Conservation (phyloP, 2,888 invertebrate species). For the Caenorhabditis uteleia region DNA sequence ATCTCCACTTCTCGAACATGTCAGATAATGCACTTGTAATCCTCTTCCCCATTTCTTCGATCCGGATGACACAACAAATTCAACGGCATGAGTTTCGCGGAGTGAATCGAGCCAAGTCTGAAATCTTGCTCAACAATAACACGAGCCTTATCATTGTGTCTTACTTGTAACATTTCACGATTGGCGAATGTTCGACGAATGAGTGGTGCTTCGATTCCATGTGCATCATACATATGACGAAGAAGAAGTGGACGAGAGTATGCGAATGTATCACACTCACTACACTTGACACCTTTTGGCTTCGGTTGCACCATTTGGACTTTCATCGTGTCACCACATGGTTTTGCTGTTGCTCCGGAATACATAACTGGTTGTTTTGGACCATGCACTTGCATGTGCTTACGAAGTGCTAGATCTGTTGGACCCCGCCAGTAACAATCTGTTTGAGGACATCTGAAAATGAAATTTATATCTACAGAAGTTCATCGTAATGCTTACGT, state of each 20-base stretch:
- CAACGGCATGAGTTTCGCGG: constrained; percentile 47
- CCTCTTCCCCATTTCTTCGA: constrained; percentile 53
- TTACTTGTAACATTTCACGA: constrained; percentile 42
- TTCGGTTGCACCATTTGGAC: constrained; percentile 36
- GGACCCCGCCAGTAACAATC: constrained; percentile 48
- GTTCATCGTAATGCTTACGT: constrained; percentile 6
- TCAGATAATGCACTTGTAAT: constrained; percentile 48
- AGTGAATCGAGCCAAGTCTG: constrained; percentile 46
- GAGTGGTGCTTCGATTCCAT: constrained; percentile 50
- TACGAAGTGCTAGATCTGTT: constrained; percentile 34
- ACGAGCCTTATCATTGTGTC: neutral
- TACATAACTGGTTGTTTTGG: constrained; percentile 23
- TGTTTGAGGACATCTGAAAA: constrained; percentile 40
- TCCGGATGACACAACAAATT: constrained; percentile 52
- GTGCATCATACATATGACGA: constrained; percentile 49
- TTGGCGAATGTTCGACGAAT: constrained; percentile 45
- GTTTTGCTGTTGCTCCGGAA: neutral
- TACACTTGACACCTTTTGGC: constrained; percentile 45
- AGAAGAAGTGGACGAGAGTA: constrained; percentile 49
- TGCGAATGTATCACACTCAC: constrained; percentile 50
- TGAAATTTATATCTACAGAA: neutral
- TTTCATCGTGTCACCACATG: constrained; percentile 11
- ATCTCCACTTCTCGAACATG: constrained; percentile 51
- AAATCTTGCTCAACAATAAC: neutral
- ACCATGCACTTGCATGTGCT: constrained; percentile 33